phyloP scores from a whole-genome alignment of 1,140 invertebrate genomes.

The Lucilia cuprina region DNA sequence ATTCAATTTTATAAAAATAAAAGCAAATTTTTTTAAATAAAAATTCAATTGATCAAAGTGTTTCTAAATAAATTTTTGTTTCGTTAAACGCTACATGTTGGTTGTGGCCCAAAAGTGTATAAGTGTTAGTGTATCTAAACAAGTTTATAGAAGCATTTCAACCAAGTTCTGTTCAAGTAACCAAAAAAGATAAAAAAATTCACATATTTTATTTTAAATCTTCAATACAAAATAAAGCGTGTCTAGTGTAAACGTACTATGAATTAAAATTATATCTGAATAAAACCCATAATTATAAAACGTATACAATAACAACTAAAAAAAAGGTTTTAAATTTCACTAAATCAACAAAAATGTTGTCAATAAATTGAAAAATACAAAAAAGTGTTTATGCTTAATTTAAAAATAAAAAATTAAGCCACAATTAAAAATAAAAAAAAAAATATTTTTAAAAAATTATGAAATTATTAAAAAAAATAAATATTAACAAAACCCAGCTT shows the following conservation, averaged over 20 bases:
- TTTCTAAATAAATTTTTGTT: too few relatives aligned
- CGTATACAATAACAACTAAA: neutral
- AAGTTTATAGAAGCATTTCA: constrained; percentile 25
- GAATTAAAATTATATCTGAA: neutral
- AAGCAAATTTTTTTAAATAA: too few relatives aligned
- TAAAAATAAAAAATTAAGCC: neutral
- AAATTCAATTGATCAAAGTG: too few relatives aligned
- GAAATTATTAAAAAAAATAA: neutral
- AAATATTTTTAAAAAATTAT: neutral
- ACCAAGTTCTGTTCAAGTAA: neutral
- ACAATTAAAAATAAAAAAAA: neutral
- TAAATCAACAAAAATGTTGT: neutral
- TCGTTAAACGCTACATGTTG: too few relatives aligned
- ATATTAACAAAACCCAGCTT: neutral
- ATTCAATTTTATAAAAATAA: too few relatives aligned
- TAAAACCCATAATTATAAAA: neutral
- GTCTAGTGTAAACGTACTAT: neutral
- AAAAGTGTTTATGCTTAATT: neutral
- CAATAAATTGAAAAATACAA: neutral
- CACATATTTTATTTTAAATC: neutral
- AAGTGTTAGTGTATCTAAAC: constrained; percentile 37
- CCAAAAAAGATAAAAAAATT: neutral
- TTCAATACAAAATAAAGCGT: neutral
- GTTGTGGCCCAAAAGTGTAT: neutral
- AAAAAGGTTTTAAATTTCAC: neutral